Conservation (phyloP, 1,140 invertebrate genomes). For the Conus ventricosus region DNA sequence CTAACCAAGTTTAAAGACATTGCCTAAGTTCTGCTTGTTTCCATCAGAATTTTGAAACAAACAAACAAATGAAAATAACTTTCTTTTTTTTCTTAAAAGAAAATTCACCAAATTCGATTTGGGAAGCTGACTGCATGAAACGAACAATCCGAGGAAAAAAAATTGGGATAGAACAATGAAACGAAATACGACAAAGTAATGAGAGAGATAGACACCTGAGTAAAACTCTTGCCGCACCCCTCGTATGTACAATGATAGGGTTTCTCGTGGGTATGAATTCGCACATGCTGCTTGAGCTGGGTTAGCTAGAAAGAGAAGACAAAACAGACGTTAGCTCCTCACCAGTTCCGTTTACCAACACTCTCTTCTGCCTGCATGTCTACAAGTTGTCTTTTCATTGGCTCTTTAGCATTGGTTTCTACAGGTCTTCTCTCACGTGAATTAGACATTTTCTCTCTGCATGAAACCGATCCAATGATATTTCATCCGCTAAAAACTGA, state of each 20-base stretch:
- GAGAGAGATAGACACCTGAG: constrained; percentile 34
- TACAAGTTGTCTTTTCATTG: neutral
- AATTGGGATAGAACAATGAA: neutral
- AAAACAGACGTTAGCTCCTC: constrained; percentile 27
- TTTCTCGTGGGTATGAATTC: constrained; percentile 36
- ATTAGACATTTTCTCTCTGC: no score
- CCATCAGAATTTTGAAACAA: neutral
- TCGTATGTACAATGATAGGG: constrained; percentile 34
- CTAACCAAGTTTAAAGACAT: neutral
- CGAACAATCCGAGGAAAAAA: neutral
- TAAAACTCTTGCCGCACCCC: constrained; percentile 33
- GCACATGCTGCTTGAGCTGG: constrained; percentile 38
- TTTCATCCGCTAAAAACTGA: no score
- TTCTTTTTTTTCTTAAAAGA: neutral
- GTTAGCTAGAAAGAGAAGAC: constrained; percentile 38
- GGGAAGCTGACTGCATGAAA: neutral
- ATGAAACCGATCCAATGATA: no score
- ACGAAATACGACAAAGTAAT: neutral
- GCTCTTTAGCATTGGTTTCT: no score
- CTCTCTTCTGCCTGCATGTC: neutral
- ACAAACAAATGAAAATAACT: neutral
- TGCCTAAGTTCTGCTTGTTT: neutral
- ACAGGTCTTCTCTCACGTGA: no score
- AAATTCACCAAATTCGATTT: neutral
- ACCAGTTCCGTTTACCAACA: constrained; percentile 34